These are phyloP conservation scores for Dolichoris vasculosae DNA, from an alignment of 1,140 invertebrate species.

Conservation along the genomic window DNA sequence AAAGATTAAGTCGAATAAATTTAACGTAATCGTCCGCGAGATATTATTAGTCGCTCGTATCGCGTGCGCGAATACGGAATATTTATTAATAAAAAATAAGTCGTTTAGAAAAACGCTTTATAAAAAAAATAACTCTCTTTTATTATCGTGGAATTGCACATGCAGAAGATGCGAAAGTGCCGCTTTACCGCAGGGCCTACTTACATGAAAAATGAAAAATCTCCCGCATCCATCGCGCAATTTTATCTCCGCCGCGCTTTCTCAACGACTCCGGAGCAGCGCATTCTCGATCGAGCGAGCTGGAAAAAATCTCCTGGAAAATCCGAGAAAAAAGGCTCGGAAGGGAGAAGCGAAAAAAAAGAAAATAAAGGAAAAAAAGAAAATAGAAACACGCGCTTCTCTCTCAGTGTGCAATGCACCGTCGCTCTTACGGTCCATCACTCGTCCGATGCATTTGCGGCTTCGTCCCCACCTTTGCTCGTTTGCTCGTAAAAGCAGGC, in stretches of 20 bases:
- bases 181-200: background rate
- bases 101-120: background rate
- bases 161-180: conserved; percentile 9
- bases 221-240: conserved; percentile 1
- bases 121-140: background rate
- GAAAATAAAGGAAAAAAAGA: too few species aligned
- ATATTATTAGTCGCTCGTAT: too few species aligned
- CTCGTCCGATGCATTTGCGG: conserved; percentile 46
- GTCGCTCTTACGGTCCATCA: conserved; percentile 41
- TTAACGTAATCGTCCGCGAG: too few species aligned
- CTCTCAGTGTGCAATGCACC: conserved; percentile 3
- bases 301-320: conserved; percentile 30
- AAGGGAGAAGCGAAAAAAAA: background rate
- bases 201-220: conserved; percentile 22
- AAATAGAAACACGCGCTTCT: conserved; percentile 7
- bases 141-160: conserved; percentile 3
- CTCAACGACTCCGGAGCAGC: background rate
- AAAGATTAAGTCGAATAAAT: too few species aligned
- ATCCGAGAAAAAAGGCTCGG: background rate
- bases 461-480: conserved; percentile 13
- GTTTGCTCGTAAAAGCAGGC: conserved; percentile 19
- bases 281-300: conserved; percentile 16
- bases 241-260: conserved; percentile 1
- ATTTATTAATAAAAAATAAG: background rate
- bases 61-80: background rate